phyloP scores from a whole-genome alignment of 1,140 invertebrate genomes.

The Phenacoccus solenopsis region DNA sequence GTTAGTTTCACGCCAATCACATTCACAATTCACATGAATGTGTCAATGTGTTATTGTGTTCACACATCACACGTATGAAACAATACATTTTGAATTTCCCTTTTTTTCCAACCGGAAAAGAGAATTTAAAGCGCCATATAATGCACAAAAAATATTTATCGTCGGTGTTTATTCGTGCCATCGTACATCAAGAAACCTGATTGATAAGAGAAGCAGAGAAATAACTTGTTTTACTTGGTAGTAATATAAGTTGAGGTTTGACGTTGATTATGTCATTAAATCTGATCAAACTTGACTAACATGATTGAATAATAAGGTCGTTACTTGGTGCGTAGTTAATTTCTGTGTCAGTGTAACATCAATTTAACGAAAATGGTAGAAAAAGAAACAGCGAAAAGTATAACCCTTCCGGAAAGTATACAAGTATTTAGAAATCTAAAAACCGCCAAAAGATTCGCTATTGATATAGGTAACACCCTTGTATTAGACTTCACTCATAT shows the following conservation, averaged over 20 bases:
- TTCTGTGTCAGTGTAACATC: not conserved
- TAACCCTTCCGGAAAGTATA: slow-evolving; percentile 28
- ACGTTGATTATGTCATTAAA: not conserved
- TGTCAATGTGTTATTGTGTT: no score
- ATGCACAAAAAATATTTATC: no score
- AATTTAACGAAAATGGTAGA: slow-evolving; percentile 23
- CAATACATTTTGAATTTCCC: no score
- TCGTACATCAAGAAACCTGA: not conserved
- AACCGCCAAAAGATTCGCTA: slow-evolving; percentile 57
- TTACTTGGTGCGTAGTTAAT: not conserved
- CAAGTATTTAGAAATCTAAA: slow-evolving; percentile 55
- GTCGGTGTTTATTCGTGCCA: no score
- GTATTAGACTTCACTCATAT: not conserved
- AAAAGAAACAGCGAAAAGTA: slow-evolving; percentile 28
- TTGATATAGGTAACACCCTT: slow-evolving; percentile 49
- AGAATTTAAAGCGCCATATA: no score
- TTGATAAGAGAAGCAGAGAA: not conserved
- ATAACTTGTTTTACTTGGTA: not conserved
- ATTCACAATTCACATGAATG: no score
- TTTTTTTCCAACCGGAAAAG: no score
- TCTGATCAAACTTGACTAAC: not conserved
- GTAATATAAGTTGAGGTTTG: not conserved
- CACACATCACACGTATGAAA: no score
- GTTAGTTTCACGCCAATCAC: no score
- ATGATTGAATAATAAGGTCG: not conserved